Evolutionary conservation across 2,797 vertebrate species (phyloP), one percentile per base, ranked within the genome.

Genomic region (Lates japonicus): DNA sequence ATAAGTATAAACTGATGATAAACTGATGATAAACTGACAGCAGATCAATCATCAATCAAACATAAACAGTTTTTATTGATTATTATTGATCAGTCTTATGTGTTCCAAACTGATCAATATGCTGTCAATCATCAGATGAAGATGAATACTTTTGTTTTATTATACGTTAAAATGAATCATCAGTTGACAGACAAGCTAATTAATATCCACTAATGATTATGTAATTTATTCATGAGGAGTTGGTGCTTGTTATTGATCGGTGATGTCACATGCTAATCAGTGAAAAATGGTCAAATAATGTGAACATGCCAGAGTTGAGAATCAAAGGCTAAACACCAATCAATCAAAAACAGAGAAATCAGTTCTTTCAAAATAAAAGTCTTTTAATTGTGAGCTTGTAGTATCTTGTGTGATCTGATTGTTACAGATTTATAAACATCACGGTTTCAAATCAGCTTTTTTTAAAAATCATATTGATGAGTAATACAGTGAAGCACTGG

Each of bases 361-460:
- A 2, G 42, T 31, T 20, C 22, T 66, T 74, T 65, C 61, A 76
- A 57, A 72, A 65, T 78, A 59, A 58, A 63, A 61, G 62, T 5
- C 3, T 12, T 16, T 62, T 51, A 3, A 31, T 20, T 2, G 3
- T 22, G 0, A 7, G 46, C n/a, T 46, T 5, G 4, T 9, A 9
- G 4, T 9, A 20, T 19, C n/a, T 48, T 7, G n/a, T 55, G 35
- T 7, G 60, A 33, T 46, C 31, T 0, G 17, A 29, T 13, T 14
- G 13, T 20, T 6, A 7, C 46, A 63, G 22, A 58, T 59, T 37
- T 19, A 5, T 3, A 0, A 9, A 37, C 10, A 2, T 4, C n/a
- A 35, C 5, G 0, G 31, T 74, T 48, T 51, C 52, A 35, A 29
- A 31, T 13, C 20, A 33, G 6, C 5, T 0, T 13, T 8, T 3